Evolutionary conservation across 2,797 vertebrate species (phyloP).

Genomic region (Diplodus puntazzo): DNA sequence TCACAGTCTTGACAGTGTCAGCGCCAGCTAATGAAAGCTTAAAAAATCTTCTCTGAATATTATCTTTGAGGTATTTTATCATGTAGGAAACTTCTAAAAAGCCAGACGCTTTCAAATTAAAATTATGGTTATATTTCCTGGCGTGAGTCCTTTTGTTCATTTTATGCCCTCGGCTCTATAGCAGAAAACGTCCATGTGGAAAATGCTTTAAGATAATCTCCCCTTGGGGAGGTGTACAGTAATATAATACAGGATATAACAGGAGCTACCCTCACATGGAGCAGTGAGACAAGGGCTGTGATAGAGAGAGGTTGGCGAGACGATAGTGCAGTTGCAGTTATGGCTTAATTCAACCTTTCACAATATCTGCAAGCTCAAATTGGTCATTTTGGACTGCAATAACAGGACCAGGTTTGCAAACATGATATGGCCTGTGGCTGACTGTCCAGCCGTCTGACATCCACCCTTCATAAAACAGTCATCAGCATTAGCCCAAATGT

Average conservation of each 20-base stretch:
- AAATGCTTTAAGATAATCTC: conserved; percentile 76
- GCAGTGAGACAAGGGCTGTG: conserved; percentile 39
- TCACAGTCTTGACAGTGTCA: conserved; percentile 64
- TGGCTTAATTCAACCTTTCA: conserved; percentile 59
- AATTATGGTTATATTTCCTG: conserved; percentile 57
- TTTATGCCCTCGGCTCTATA: conserved; percentile 57
- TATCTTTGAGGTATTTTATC: conserved; percentile 66
- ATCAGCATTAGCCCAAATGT: conserved; percentile 66
- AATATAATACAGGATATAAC: conserved; percentile 65
- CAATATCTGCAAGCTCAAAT: conserved; percentile 50
- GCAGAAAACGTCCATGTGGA: conserved; percentile 62
- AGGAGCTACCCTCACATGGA: conserved; percentile 51
- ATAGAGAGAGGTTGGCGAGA: conserved; percentile 39
- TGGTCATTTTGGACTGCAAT: conserved; percentile 39
- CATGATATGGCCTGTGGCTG: conserved; percentile 51
- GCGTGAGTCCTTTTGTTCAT: conserved; percentile 57
- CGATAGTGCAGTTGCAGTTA: conserved; percentile 56
- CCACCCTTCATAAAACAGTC: conserved; percentile 62
- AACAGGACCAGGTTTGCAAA: conserved; percentile 54
- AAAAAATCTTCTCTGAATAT: conserved; percentile 51
- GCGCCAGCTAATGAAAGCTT: conserved; percentile 64
- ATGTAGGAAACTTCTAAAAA: conserved; percentile 56
- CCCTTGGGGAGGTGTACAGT: conserved; percentile 66
- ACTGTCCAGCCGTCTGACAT: conserved; percentile 57
- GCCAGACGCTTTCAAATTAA: conserved; percentile 41